Base-by-base conservation (phyloP, 2,888 invertebrate species). In the Plagodis pulveraria region DNA sequence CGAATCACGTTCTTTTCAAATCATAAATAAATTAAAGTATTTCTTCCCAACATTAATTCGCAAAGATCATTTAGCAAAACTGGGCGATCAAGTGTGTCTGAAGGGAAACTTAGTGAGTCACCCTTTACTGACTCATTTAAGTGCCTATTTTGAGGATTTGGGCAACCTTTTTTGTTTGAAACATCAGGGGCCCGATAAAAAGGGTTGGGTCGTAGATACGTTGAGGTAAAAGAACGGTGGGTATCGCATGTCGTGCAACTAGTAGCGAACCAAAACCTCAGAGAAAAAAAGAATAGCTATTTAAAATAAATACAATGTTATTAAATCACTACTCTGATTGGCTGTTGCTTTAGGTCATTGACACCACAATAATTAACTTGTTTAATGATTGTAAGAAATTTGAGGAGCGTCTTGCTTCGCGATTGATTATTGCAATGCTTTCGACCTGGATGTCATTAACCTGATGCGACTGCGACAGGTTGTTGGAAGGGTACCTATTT, bases 291-390 rank as follows among this genome's bases (percentile, higher is more conserved):
- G 10, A 64, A 51, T 50, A 57, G 33, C 49, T 55, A 38, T 35
- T 56, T 49, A 61, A 52, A 61, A 46, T 47, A 56, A 48, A 49
- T 47, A 40, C 5, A 6, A 40, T 5, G 10, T 51, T 50, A 61
- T 61, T 62, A 51, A 22, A 52, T 47, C 46, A 36, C 52, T 56
- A 43, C 46, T 71, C 64, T 73, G 73, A 83, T 80, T 80, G 74
- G 69, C 69, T 74, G 70, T 78, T 71, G 72, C 71, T 77, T 81
- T 80, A 79, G 87, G 82, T 84, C 81, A 79, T 81, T 86, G 85
- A 83, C 83, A 77, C 73, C 69, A 58, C 68, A 73, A 69, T 58
- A 62, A 66, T 52, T 60, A 56, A 53, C 40, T 59, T 43, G 45
- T 49, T 45, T 53, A 52, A 50, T 52, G 48, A 49, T 63, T 58